Base-by-base conservation (phyloP, 2,113 vertebrate genomes). In the Parus major region DNA sequence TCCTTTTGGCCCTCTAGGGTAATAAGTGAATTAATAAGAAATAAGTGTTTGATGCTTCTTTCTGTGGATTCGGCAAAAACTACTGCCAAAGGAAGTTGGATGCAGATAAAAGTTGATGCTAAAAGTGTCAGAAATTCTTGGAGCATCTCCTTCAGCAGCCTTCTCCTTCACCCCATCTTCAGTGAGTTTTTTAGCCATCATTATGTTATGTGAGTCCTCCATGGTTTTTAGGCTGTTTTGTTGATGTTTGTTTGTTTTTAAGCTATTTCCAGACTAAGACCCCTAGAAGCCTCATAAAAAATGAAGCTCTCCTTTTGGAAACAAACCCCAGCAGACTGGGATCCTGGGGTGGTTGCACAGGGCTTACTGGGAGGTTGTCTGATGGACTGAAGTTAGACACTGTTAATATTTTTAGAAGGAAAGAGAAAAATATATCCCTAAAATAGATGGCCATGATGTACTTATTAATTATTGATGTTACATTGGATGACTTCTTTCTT, bases 391-490 rank as follows among this genome's bases (percentile, higher is more conserved):
- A 60, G 27, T 77, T 91, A 66, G 68, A 86, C 44, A 63, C 31
- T 66, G 39, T 19, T 69, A 39, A 72, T 60, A 44, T 88, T 87
- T 90, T 31, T 66, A 60, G 56, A 95, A 93, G 52, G 35, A 60
- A 79, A 82, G 49, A 87, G 69, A 83, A 90, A 65, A 90, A 81
- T 14, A 64, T 61, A 70, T 92, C 72, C 49, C 72, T 68, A 49
- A 70, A 96, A 94, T 79, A 95, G 86, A 64, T 78, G 71, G 23
- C 35, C 59, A 19, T 17, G 10, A 69, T 84, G 82, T 88, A 81
- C 90, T 86, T 86, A 56, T 78, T 92, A 86, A 94, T 78, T 86
- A 75, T 95, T 86, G 47, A 92, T 49, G 41, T 60, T 83, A 46
- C 18, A 22, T 36, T 90, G 72, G 52, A 71, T 27, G 11, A 27